These are phyloP conservation scores for Merops nubicus DNA, from an alignment of 2,113 vertebrate genomes.

Conservation along the genomic window DNA sequence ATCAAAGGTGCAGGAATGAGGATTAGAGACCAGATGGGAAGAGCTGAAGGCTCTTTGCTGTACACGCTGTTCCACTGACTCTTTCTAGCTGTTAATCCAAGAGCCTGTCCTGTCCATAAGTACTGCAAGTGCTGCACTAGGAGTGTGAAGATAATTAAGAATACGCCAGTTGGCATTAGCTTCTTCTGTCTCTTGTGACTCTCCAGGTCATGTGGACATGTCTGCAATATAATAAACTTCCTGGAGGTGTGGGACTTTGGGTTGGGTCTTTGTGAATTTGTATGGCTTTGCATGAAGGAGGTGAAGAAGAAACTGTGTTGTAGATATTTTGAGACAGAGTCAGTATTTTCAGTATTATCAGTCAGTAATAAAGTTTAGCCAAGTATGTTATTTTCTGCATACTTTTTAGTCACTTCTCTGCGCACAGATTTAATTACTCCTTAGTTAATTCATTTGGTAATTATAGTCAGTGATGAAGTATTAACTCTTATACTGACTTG, in stretches of 20 bases:
- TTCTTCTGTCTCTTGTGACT: background rate
- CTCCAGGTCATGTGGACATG: background rate
- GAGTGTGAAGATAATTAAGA: background rate
- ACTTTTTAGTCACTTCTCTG: background rate
- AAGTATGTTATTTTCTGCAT: background rate
- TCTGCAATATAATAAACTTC: background rate
- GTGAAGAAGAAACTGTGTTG: background rate
- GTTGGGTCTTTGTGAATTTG: background rate
- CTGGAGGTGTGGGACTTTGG: background rate
- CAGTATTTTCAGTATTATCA: too few relatives aligned
- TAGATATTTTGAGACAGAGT: background rate
- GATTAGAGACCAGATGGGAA: conserved; percentile 39
- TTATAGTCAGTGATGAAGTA: background rate
- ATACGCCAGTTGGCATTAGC: accelerated
- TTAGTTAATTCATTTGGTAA: background rate
- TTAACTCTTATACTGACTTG: background rate
- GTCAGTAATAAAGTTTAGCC: background rate
- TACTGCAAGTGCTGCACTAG: background rate
- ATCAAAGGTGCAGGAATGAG: conserved; percentile 23
- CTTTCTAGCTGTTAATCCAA: background rate
- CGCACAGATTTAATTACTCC: background rate
- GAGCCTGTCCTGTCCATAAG: background rate
- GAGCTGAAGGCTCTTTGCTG: background rate
- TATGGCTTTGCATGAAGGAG: background rate
- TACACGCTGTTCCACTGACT: background rate